A percentile compares a stretch with the other conserved stretches of the same genome.
Conservation (phyloP, 2,888 invertebrate species). For the Rotaria socialis region DNA sequence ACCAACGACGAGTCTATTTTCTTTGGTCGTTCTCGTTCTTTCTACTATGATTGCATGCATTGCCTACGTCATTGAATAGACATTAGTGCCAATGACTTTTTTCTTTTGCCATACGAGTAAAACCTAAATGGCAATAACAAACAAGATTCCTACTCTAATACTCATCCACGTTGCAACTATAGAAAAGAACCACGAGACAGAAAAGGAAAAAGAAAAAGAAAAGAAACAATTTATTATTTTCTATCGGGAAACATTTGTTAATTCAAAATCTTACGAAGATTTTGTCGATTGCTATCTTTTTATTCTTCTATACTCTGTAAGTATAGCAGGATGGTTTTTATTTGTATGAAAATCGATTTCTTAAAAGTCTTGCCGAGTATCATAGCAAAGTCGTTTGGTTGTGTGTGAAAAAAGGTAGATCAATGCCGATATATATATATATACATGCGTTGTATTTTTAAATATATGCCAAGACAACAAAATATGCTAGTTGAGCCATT, state of each 20-base stretch:
- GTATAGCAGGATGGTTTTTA: neutral
- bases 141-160: neutral
- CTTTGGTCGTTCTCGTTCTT: neutral
- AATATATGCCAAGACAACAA: conserved; percentile 15
- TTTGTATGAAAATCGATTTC: neutral
- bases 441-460: neutral
- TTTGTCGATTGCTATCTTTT: neutral
- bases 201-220: neutral
- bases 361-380: neutral
- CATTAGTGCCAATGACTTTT: conserved; percentile 5
- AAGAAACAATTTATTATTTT: neutral
- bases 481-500: neutral
- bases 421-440: neutral
- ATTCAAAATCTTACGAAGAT: neutral
- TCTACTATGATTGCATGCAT: neutral
- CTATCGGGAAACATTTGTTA: neutral
- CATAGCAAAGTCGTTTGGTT: neutral
- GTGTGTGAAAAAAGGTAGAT: neutral
- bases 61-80: neutral
- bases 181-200: neutral
- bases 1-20: neutral
- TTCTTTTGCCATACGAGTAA: neutral
- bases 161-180: neutral
- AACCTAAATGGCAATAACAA: neutral
- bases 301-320: neutral